Evolutionary conservation across 2,113 vertebrate genomes (phyloP).

Genomic region (Pedionomus torquatus): DNA sequence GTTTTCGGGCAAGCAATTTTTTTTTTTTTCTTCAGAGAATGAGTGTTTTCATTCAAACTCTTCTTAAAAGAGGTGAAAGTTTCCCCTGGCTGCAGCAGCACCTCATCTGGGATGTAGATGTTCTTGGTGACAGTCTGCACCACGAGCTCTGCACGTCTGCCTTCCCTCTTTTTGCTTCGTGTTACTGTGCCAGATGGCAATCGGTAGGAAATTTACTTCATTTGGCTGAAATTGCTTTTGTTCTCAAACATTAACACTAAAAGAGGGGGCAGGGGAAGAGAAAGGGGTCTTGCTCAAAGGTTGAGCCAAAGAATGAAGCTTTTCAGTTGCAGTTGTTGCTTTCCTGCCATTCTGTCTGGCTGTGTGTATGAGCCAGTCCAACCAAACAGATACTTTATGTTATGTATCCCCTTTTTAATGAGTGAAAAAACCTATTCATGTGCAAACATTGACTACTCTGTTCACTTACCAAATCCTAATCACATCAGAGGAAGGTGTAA

Average conservation of each 20-base stretch:
- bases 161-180: background rate
- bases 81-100: background rate
- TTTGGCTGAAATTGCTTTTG: background rate
- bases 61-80: background rate
- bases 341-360: background rate
- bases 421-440: background rate
- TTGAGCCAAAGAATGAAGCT: background rate
- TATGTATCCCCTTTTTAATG: background rate
- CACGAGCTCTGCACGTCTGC: background rate
- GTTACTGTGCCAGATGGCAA: background rate
- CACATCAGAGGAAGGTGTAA: background rate
- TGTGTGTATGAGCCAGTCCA: background rate
- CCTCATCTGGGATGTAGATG: background rate
- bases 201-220: background rate
- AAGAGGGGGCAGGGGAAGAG: background rate
- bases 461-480: background rate
- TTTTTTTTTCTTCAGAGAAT: background rate
- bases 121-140: background rate
- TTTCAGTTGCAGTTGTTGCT: background rate
- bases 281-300: background rate
- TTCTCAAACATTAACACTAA: background rate
- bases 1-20: constrained; percentile 50
- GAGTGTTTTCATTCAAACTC: background rate
- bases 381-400: background rate
- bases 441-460: background rate